phyloP scores from a whole-genome alignment of 1,140 invertebrate species.

The Papilio dardanus region DNA sequence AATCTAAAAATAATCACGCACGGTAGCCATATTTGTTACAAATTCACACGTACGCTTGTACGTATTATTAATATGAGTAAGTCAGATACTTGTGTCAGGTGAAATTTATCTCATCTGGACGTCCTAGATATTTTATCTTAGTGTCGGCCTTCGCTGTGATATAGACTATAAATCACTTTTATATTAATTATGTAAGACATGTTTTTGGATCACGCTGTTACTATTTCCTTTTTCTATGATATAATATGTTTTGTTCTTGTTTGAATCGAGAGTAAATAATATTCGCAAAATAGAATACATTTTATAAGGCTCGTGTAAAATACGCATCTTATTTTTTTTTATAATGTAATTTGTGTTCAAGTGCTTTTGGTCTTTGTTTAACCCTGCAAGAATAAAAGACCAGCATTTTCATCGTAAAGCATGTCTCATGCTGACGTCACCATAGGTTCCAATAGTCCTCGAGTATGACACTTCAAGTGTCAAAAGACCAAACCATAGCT shows the following conservation, averaged over 20 bases:
- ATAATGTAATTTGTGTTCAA: too few species aligned
- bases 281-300: too few species aligned
- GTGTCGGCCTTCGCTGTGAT: not conserved
- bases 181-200: not conserved
- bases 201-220: not conserved
- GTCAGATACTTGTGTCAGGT: too few species aligned
- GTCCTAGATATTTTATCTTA: slow-evolving; percentile 30
- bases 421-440: not conserved
- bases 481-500: slow-evolving; percentile 11
- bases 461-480: not conserved
- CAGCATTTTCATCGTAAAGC: not conserved
- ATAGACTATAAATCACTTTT: not conserved
- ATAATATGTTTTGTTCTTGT: not conserved
- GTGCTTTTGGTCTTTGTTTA: not conserved
- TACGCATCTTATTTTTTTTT: too few species aligned
- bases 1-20: not conserved
- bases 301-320: too few species aligned
- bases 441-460: not conserved
- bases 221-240: not conserved
- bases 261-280: not conserved
- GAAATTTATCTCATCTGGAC: slow-evolving; percentile 9
- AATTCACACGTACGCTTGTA: not conserved
- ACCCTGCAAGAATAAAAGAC: not conserved
- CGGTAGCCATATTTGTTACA: not conserved
- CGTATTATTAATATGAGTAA: slow-evolving; percentile 9